Base-by-base conservation (phyloP, 2,888 invertebrate genomes). In the Apamea anceps region DNA sequence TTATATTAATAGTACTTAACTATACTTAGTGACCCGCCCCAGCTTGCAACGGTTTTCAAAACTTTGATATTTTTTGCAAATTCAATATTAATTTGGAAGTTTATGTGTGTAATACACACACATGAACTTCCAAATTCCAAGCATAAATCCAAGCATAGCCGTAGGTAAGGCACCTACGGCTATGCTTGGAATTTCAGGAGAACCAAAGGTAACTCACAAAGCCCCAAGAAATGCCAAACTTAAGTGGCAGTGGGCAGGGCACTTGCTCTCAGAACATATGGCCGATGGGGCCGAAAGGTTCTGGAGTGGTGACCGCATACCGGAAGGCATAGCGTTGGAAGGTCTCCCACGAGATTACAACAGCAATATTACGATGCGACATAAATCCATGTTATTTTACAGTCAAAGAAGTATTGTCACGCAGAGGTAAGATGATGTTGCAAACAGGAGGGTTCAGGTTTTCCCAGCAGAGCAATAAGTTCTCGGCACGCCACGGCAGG, bases 401-500 rank as follows among this genome's bases (percentile, higher is more conserved):
- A 78, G 82, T 85, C 15, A 60, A 32, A 68, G 77, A 83, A 60
- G 60, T 86, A 51, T 12, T 63, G 4, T 74, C 74, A 21, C 21
- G 15, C 60, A 71, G 79, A 70, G 87, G 87, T 42, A 60, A 18
- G 12, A 67, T 80, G 13, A 82, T 85, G 85, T 72, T 85, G 21
- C 70, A 80, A 76, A 79, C 51, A 7, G 68, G 63, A 32, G 85
- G 85, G 7, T 79, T 57, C 45, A 72, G 81, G 10, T 87, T 87
- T 28, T 87, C 84, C 2, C 65, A 76, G 48, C 81, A 87, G 15
- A 87, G 77, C 51, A 32, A 37, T 0, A 54, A 57, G 25, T 54
- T 10, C 54, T 37, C 42, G 13, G 32, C 60, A 15, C 28, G 28
- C 13, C 13, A 67, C 0, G 85, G 79, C 18, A 82, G 63, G 32